phyloP scores from a whole-genome alignment of 2,888 invertebrate species.

The Chalcosyrphus nemorum region DNA sequence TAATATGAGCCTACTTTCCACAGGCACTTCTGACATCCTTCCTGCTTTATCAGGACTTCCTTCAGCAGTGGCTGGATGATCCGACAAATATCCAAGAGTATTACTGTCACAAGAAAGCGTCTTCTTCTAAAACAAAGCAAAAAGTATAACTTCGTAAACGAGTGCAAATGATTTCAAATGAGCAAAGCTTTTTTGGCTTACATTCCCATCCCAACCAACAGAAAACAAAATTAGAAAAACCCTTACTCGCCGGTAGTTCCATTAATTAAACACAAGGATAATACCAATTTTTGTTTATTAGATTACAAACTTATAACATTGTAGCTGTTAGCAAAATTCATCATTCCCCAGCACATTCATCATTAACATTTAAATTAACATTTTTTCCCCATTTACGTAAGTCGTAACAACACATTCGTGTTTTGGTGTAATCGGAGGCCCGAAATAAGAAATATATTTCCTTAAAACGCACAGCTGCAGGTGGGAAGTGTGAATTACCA shows the following conservation, averaged over 20 bases:
- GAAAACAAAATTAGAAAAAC: not conserved
- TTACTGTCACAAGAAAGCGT: too few relatives aligned
- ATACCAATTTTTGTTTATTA: not conserved
- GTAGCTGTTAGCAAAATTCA: not conserved
- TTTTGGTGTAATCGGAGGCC: constrained; percentile 9
- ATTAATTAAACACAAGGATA: not conserved
- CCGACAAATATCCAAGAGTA: too few relatives aligned
- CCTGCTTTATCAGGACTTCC: too few relatives aligned
- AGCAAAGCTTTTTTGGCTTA: too few relatives aligned
- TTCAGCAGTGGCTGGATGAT: too few relatives aligned
- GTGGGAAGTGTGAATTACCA: constrained; percentile 27
- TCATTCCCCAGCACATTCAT: constrained; percentile 2
- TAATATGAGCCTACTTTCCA: too few relatives aligned
- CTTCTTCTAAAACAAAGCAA: too few relatives aligned
- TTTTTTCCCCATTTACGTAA: constrained; percentile 41
- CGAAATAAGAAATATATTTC: constrained; percentile 31
- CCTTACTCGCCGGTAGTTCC: not conserved
- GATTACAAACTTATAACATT: not conserved
- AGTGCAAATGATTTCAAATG: too few relatives aligned
- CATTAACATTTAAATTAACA: constrained; percentile 46
- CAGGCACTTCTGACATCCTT: too few relatives aligned
- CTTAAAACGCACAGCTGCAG: constrained; percentile 8
- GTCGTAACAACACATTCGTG: constrained; percentile 44
- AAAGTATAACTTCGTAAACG: too few relatives aligned
- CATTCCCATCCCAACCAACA: not conserved